Conservation (phyloP, 2,888 invertebrate genomes). For the Apamea crenata region DNA sequence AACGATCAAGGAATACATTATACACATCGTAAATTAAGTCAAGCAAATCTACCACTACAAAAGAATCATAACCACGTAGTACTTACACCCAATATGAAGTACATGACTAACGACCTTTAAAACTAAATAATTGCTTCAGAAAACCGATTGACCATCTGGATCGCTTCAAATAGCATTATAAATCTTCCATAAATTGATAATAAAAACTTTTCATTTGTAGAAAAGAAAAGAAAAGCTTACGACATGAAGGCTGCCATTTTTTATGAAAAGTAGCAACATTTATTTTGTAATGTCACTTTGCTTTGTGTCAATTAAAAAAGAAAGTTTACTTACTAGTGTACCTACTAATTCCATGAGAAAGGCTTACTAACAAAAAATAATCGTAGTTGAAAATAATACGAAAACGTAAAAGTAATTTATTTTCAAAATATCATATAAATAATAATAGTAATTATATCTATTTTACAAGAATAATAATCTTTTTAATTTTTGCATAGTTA, state of each 20-base stretch:
- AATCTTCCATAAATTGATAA: conserved; percentile 79
- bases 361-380: background rate
- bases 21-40: conserved; percentile 51
- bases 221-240: conserved; percentile 89
- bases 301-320: conserved; percentile 44
- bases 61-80: conserved; percentile 87
- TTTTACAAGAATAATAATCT: background rate
- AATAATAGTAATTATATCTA: background rate
- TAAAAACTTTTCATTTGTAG: conserved; percentile 84
- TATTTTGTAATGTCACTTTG: conserved; percentile 71
- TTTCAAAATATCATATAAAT: background rate
- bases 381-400: background rate
- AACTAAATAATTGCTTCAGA: conserved; percentile 75
- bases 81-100: conserved; percentile 83
- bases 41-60: conserved; percentile 75
- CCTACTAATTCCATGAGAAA: background rate
- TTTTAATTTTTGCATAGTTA: background rate
- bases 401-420: background rate
- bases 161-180: conserved; percentile 81
- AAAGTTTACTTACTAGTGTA: background rate
- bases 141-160: conserved; percentile 75
- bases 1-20: conserved; percentile 7
- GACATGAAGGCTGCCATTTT: conserved; percentile 90
- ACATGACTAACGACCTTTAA: conserved; percentile 81
- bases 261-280: conserved; percentile 84